Evolutionary conservation across 1,140 invertebrate genomes (phyloP).

Genomic region (Bombyx mandarina): DNA sequence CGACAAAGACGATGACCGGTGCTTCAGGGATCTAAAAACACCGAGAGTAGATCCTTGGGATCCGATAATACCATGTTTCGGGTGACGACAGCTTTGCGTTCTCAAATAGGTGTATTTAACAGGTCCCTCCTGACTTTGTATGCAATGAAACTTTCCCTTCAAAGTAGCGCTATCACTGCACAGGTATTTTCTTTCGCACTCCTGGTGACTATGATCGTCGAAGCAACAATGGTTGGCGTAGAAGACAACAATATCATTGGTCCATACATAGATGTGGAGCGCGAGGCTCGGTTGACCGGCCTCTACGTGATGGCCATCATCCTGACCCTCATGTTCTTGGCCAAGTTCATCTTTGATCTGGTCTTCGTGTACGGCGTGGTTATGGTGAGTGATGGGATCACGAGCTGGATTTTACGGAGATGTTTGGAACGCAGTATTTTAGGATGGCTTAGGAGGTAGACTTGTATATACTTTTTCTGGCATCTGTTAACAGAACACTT

Average conservation of each 20-base stretch:
- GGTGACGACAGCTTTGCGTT: too few species aligned
- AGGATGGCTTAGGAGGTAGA: too few species aligned
- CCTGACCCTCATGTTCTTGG: conserved; percentile 40
- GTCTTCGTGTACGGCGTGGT: conserved; percentile 40
- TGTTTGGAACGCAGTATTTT: too few species aligned
- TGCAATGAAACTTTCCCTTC: background rate
- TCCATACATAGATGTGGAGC: conserved; percentile 15
- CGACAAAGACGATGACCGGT: too few species aligned
- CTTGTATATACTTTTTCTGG: too few species aligned
- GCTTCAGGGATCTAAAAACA: too few species aligned
- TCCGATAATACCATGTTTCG: too few species aligned
- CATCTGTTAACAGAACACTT: too few species aligned
- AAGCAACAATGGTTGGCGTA: conserved; percentile 22
- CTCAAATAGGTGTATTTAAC: too few species aligned
- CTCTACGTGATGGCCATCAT: conserved; percentile 48
- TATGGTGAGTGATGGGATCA: conserved; percentile 19
- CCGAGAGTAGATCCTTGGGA: too few species aligned
- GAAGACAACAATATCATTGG: background rate
- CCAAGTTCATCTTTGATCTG: conserved; percentile 40
- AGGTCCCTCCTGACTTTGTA: too few species aligned
- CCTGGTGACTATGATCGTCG: conserved; percentile 37
- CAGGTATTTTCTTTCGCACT: conserved; percentile 43
- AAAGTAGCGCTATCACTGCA: conserved; percentile 1
- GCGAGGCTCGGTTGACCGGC: conserved; percentile 33
- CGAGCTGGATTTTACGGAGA: too few species aligned